phyloP scores from a whole-genome alignment of 1,140 invertebrate genomes.

The Drosophila arizonae region DNA sequence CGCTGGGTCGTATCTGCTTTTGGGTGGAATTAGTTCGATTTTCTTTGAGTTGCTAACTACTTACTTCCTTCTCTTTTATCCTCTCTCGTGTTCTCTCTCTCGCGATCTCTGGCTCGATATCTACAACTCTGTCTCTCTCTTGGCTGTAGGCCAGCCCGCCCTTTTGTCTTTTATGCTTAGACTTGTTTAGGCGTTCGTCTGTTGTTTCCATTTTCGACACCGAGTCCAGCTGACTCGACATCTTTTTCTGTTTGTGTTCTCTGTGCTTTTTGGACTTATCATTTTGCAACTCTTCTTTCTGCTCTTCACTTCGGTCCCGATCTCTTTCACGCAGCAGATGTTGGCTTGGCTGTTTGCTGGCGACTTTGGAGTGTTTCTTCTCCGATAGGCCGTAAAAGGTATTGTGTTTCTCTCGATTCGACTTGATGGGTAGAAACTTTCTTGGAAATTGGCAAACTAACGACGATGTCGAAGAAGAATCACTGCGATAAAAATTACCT shows the following conservation, averaged over 20 bases:
- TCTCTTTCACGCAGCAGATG: not conserved
- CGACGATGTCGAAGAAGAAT: slow-evolving; percentile 55
- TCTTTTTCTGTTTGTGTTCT: not conserved
- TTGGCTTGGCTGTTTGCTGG: not conserved
- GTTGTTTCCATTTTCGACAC: not conserved
- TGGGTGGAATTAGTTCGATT: not conserved
- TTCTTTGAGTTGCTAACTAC: not conserved
- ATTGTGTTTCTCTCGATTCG: not conserved
- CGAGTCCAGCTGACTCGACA: too few species aligned
- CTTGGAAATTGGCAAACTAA: slow-evolving; percentile 50
- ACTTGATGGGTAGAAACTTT: slow-evolving; percentile 49
- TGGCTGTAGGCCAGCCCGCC: slow-evolving; percentile 7
- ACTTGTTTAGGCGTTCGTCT: not conserved
- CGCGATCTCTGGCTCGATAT: not conserved
- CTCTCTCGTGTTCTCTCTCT: not conserved
- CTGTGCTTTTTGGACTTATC: not conserved
- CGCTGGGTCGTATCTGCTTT: slow-evolving; percentile 3
- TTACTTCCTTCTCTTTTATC: slow-evolving; percentile 3
- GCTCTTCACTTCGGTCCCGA: not conserved
- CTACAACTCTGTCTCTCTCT: not conserved
- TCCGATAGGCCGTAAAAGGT: slow-evolving; percentile 24
- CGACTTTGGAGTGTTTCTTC: not conserved
- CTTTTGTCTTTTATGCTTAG: slow-evolving; percentile 8
- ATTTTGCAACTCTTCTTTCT: too few species aligned
- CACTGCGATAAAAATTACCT: not conserved